Conservation (phyloP, 2,888 invertebrate genomes). For the Biston stratarius region DNA sequence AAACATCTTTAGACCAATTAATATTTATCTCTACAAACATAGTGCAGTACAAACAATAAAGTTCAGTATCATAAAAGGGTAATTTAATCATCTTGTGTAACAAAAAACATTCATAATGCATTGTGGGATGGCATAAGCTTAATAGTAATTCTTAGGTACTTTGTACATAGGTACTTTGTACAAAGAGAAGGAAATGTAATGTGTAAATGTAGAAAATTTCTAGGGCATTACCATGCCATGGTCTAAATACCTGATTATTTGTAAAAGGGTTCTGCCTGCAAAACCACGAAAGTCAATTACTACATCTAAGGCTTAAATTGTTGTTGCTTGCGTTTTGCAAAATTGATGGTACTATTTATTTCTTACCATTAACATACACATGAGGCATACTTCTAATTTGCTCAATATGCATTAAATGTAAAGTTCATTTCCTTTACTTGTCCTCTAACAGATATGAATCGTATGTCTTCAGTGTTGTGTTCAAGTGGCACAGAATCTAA, state of each 20-base stretch:
- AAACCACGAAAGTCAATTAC: background rate
- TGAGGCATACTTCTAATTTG: background rate
- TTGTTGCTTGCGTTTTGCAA: background rate
- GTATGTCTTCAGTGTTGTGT: constrained; percentile 60
- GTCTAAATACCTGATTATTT: too few species aligned
- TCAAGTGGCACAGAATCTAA: constrained; percentile 53
- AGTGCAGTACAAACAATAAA: background rate
- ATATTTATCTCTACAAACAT: background rate
- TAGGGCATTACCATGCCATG: too few species aligned
- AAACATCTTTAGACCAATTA: background rate
- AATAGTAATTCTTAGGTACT: too few species aligned
- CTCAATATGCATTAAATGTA: constrained; percentile 19
- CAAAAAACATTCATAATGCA: background rate
- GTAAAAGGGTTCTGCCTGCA: background rate
- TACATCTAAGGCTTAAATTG: background rate
- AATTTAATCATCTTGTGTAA: background rate
- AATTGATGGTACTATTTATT: background rate
- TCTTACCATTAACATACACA: background rate
- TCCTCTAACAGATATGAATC: constrained; percentile 62
- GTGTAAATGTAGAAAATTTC: too few species aligned
- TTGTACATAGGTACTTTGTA: too few species aligned
- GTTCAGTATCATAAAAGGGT: background rate
- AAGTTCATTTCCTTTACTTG: constrained; percentile 60
- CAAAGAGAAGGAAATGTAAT: too few species aligned
- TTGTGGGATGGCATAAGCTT: too few species aligned